Percentiles rank a stretch among this genome's conserved stretches.
Evolutionary conservation across 2,888 invertebrate species (phyloP).

Genomic region (Netelia virgata): DNA sequence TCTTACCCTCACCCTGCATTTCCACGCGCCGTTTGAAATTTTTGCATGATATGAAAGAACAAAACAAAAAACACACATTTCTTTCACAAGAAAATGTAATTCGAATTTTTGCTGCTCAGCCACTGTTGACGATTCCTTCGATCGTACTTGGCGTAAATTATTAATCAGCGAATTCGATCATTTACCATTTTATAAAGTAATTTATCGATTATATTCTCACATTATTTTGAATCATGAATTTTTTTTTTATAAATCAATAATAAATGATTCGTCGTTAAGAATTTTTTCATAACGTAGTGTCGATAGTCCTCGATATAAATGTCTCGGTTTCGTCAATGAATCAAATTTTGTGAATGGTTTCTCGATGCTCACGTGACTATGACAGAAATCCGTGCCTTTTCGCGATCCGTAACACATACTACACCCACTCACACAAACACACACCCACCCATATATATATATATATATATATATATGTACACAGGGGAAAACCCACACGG

Average conservation of each 20-base stretch:
- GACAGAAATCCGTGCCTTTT: slow-evolving; percentile 12
- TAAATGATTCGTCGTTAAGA: no score
- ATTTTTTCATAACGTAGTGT: neutral
- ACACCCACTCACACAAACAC: no score
- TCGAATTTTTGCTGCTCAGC: neutral
- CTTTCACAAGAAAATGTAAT: slow-evolving; percentile 6
- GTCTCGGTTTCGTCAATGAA: slow-evolving; percentile 26
- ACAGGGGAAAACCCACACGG: neutral
- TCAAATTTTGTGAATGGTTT: slow-evolving; percentile 50
- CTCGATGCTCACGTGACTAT: slow-evolving; percentile 25
- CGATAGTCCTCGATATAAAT: neutral
- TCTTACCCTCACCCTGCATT: neutral
- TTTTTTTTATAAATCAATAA: neutral
- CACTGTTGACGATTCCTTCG: no score
- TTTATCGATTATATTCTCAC: no score
- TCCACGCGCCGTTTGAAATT: slow-evolving; percentile 14
- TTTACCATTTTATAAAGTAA: no score
- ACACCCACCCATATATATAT: neutral
- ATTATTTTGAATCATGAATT: no score
- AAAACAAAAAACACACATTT: neutral
- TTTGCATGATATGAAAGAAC: slow-evolving; percentile 13
- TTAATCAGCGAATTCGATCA: no score
- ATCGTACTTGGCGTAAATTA: no score
- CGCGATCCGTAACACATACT: neutral
- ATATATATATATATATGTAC: neutral